phyloP scores from a whole-genome alignment of 2,113 vertebrate genomes.

The Regulus satrapa region DNA sequence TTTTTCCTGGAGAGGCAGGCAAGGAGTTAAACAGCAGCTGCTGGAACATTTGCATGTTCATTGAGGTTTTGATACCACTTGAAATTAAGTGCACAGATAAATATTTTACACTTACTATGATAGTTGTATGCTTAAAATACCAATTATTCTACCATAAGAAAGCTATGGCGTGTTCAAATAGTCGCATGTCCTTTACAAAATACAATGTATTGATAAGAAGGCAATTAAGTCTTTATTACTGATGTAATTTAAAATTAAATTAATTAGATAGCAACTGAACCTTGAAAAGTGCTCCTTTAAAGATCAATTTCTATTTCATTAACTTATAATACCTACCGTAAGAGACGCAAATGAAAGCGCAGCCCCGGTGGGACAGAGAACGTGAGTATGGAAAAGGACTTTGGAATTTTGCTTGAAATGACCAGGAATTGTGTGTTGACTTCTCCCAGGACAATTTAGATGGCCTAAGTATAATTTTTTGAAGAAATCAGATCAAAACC shows the following conservation, averaged over 20 bases:
- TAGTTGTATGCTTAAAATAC: conserved; percentile 48
- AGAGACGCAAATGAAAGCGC: not conserved
- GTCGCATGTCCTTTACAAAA: conserved; percentile 53
- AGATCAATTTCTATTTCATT: conserved; percentile 69
- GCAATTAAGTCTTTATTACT: conserved; percentile 68
- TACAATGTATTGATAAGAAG: conserved; percentile 67
- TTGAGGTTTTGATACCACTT: conserved; percentile 44
- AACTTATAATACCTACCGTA: conserved; percentile 44
- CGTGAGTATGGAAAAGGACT: not conserved
- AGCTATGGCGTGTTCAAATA: conserved; percentile 5
- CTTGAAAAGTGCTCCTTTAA: conserved; percentile 62
- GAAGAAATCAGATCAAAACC: not conserved
- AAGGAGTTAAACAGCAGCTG: conserved; percentile 53
- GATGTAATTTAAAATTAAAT: conserved; percentile 71
- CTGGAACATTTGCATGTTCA: conserved; percentile 34
- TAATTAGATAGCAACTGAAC: conserved; percentile 65
- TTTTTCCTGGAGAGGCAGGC: not conserved
- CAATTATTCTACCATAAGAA: conserved; percentile 46
- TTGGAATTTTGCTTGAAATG: not conserved
- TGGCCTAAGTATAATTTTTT: not conserved
- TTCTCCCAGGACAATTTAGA: not conserved
- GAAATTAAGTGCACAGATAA: conserved; percentile 62
- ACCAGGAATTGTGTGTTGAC: not conserved
- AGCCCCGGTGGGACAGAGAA: not conserved
- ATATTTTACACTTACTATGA: conserved; percentile 57